Conservation (phyloP, 1,140 invertebrate genomes). For the Drosophila tani region DNA sequence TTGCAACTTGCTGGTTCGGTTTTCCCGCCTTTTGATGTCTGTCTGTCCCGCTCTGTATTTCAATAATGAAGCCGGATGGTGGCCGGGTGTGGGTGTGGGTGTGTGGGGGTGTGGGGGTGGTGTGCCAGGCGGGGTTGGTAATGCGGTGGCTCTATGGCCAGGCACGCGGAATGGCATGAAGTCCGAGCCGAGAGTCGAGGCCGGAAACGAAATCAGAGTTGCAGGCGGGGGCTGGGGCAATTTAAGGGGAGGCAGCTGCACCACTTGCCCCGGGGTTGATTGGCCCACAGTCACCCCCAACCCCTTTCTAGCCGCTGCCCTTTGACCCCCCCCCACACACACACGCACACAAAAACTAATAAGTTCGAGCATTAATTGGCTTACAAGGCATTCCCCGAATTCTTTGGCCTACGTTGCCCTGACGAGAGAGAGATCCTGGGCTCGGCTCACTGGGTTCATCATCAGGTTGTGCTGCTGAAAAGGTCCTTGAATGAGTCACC, state of each 20-base stretch:
- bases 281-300: neutral
- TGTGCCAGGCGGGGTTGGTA: conserved; percentile 22
- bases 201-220: conserved; percentile 40
- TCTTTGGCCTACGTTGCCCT: conserved; percentile 26
- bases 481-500: conserved; percentile 31
- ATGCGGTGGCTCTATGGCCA: conserved; percentile 17
- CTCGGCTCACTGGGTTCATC: neutral
- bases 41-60: conserved; percentile 55
- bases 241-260: conserved; percentile 44
- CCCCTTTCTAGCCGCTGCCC: neutral
- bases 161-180: conserved; percentile 70
- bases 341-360: conserved; percentile 66
- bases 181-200: conserved; percentile 11
- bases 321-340: neutral
- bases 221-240: conserved; percentile 12
- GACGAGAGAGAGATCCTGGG: conserved; percentile 25
- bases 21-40: conserved; percentile 52
- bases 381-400: conserved; percentile 71
- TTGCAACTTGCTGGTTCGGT: conserved; percentile 58
- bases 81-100: conserved; percentile 23
- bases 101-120: neutral
- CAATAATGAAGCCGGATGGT: conserved; percentile 70
- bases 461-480: neutral
- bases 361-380: conserved; percentile 80
- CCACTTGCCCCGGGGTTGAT: conserved; percentile 48